These are phyloP conservation scores for Diogma glabrata DNA, from an alignment of 2,888 invertebrate genomes.

Conservation along the genomic window DNA sequence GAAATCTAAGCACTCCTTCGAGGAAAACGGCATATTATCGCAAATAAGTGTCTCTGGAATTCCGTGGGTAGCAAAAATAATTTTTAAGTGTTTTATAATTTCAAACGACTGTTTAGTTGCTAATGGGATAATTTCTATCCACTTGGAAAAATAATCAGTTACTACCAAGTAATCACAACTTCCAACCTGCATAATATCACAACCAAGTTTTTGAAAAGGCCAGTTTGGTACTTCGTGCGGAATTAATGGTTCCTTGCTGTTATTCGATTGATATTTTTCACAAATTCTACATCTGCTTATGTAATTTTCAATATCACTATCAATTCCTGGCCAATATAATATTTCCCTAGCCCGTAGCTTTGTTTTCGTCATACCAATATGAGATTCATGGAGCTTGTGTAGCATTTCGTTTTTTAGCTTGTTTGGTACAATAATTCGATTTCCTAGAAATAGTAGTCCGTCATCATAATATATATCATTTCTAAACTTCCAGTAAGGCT, in stretches of 20 bases:
- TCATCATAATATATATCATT: neutral
- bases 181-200: too few relatives aligned
- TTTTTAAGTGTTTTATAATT: constrained; percentile 14
- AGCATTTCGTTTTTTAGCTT: too few relatives aligned
- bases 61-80: constrained; percentile 15
- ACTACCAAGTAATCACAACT: too few relatives aligned
- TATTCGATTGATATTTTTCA: constrained; percentile 5
- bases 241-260: too few relatives aligned
- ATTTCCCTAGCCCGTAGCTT: neutral
- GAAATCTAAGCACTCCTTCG: neutral
- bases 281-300: constrained; percentile 6
- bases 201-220: too few relatives aligned
- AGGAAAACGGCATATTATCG: constrained; percentile 8
- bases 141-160: constrained; percentile 15
- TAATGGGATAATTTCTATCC: constrained; percentile 12
- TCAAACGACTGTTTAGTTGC: constrained; percentile 1
- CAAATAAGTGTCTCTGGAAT: constrained; percentile 1
- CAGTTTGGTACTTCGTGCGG: too few relatives aligned
- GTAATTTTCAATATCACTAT: constrained; percentile 8
- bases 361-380: constrained; percentile 10
- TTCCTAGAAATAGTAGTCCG: neutral
- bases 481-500: neutral
- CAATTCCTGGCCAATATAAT: constrained; percentile 4
- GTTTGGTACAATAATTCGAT: neutral
- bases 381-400: neutral